These are phyloP conservation scores for Drosophila mayaguana DNA, from an alignment of 2,888 invertebrate species.

Conservation along the genomic window DNA sequence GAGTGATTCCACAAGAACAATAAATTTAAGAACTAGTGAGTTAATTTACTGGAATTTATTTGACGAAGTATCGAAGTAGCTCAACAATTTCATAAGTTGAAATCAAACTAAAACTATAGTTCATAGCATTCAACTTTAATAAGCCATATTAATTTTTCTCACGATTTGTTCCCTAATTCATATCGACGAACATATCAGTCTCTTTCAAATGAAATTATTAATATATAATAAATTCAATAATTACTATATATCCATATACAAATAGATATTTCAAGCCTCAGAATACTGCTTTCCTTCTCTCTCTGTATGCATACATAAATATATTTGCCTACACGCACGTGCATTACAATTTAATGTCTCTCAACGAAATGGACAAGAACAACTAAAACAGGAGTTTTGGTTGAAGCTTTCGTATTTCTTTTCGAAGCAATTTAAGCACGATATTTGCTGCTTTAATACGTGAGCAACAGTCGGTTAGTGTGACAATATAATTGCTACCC, in stretches of 20 bases:
- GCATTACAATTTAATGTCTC: conserved; percentile 6
- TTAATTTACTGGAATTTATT: too few relatives aligned
- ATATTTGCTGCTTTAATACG: conserved; percentile 10
- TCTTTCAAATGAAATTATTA: neutral
- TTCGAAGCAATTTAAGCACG: conserved; percentile 12
- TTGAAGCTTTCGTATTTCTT: neutral
- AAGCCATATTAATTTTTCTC: too few relatives aligned
- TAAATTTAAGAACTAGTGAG: too few relatives aligned
- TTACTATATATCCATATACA: neutral
- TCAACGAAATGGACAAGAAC: conserved; percentile 25
- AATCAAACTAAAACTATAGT: too few relatives aligned
- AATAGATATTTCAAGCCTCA: neutral
- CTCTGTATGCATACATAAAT: conserved; percentile 1
- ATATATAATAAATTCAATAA: neutral
- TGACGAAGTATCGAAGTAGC: too few relatives aligned
- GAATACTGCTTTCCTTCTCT: neutral
- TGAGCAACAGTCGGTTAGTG: conserved; percentile 10
- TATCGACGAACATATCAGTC: neutral
- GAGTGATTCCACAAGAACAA: too few relatives aligned
- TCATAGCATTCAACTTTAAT: too few relatives aligned
- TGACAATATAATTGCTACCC: conserved; percentile 13
- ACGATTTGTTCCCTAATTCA: too few relatives aligned
- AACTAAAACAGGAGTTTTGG: neutral
- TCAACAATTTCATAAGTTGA: too few relatives aligned
- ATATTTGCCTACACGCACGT: neutral